Evolutionary conservation across 2,888 invertebrate species (phyloP), one percentile per base, ranked within the genome.

Genomic region (Zaprionus obscuricornis): DNA sequence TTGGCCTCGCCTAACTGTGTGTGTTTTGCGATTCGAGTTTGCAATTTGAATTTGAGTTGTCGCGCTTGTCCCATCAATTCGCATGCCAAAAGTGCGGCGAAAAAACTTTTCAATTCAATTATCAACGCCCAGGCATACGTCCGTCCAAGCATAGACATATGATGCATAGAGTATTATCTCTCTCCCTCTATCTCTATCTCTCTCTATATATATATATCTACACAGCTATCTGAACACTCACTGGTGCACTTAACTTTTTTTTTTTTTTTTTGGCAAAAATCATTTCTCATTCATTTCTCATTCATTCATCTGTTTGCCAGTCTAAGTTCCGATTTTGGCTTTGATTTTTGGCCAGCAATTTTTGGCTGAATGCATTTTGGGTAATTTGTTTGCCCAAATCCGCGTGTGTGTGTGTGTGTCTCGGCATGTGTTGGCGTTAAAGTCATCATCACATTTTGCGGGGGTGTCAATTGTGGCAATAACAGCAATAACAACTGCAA

Each of bases 81-180:
- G 71, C 58, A 54, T 46, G 57, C 70, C 65, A 67, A 69, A 75
- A 76, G 67, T 66, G 74, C 81, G 59, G 57, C 68, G 77, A 54
- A 54, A n/a, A 69, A 74, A 82, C 55, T 74, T 78, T 76, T 82
- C 64, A 75, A 79, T 83, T 77, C 84, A 83, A 83, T 77, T 77
- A 77, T 79, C 69, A 63, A 83, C 84, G 79, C 81, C 84, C 84
- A 71, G 36, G 40, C 67, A 64, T 39, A 13, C 63, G 42, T 43
- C 22, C 22, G 26, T n/a, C n/a, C n/a, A n/a, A n/a, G n/a, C n/a
- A n/a, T n/a, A n/a, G n/a, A n/a, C n/a, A n/a, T n/a, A n/a, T n/a
- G n/a, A n/a, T n/a, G n/a, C n/a, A n/a, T n/a, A n/a, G n/a, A n/a
- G n/a, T n/a, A n/a, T n/a, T n/a, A n/a, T n/a, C n/a, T n/a, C n/a